Evolutionary conservation across 1,140 invertebrate species (phyloP), one percentile per base, ranked within the genome.

Genomic region (Listronotus oregonensis): DNA sequence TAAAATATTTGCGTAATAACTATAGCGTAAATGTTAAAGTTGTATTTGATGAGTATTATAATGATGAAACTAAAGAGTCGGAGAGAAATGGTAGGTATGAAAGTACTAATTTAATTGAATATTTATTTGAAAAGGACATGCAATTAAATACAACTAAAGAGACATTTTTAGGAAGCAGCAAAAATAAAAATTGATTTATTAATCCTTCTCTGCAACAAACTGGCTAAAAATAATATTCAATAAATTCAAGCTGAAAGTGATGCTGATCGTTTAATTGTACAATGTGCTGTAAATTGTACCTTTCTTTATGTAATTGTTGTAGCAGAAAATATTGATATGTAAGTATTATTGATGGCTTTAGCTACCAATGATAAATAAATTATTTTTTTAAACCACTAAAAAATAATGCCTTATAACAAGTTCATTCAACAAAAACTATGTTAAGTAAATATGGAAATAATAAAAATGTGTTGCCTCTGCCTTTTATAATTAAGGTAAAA

Each of bases 121-220:
- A n/a, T n/a, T n/a, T n/a, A n/a, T 59, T 59, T 59, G 57, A 59
- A 49, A 42, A 47, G 47, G 57, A 47, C 40, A 59, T 59, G 42
- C 57, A 17, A 21, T 34, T 59, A 47, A 59, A 50, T 27, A 49
- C 42, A 49, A 59, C 57, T 21, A 59, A 59, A 47, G 56, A 58
- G 21, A 58, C 50, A 49, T 57, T 57, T 3, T 47, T 59, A 27
- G 57, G 42, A 47, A 59, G 47, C 43, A 47, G 57, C 57, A 59
- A 44, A 59, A 59, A 59, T 49, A 59, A 59, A 59, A 59, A 59
- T 59, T 49, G 57, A n/a, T 49, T 59, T 59, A 59, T 39, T 47
- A 50, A 59, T 59, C 56, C n/a, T 58, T 18, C 56, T 58, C 21
- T 58, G 11, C 56, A 50, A 60, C 34, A 60, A 51, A 34, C 32